Evolutionary conservation across 2,797 vertebrate genomes (phyloP), one percentile per base, ranked within the genome.

Genomic region (Syngnathus acus): DNA sequence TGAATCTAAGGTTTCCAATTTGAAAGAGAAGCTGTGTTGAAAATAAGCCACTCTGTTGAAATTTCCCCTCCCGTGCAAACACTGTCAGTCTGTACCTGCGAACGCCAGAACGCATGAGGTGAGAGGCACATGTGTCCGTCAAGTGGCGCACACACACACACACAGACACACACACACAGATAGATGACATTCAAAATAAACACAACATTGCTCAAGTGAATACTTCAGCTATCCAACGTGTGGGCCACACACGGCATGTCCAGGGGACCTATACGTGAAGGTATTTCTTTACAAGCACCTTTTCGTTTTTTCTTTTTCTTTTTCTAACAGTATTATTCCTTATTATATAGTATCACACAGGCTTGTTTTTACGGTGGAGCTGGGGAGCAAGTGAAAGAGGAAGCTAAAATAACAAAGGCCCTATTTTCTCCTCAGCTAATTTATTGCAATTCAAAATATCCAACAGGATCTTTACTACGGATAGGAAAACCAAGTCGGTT

Each of bases 391-490:
- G 77, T 84, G 84, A 85, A 87, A 88, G 68, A 75, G 72, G 77
- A 89, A 82, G 80, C 84, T 87, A 83, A 79, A 86, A 87, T 82
- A 90, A 87, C 82, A 88, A 83, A 79, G 45, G 73, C 71, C 69
- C 59, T 72, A 72, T 76, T 84, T 84, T 82, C 69, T 63, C 79
- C 73, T 66, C 68, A 62, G 68, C 57, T 68, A 87, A 87, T 88
- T 85, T 87, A 88, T 84, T 79, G 76, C 84, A 65, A 80, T 81
- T 66, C 76, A 76, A 79, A 85, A 85, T 80, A 78, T 79, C 74
- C 74, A 78, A 71, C 54, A 0, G 74, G 77, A 78, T 78, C 74
- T 58, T 23, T 58, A 54, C 73, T 86, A 79, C 68, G 75, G 77
- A 79, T 72, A 64, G 80, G 73, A 80, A 84, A 82, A 84, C 60